Evolutionary conservation across 2,888 invertebrate species (phyloP).

Genomic region (Polydrusus tereticollis): DNA sequence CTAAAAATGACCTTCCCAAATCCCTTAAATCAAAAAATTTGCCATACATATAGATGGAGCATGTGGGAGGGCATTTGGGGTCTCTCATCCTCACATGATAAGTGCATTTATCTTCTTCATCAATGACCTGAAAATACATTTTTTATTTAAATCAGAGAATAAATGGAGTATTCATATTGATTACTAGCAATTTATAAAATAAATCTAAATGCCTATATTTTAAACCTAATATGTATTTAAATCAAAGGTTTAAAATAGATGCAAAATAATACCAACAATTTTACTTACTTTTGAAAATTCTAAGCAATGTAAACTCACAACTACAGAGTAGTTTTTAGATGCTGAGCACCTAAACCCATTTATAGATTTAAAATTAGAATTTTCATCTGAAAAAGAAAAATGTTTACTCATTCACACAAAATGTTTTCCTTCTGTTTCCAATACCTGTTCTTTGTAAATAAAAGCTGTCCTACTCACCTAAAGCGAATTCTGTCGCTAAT

Average conservation of each 20-base stretch:
- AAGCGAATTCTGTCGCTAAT: background rate
- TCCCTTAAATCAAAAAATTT: slow-evolving; percentile 41
- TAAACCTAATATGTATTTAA: no score
- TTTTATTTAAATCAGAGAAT: no score
- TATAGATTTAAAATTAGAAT: background rate
- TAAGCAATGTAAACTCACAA: background rate
- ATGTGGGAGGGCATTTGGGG: slow-evolving; percentile 21
- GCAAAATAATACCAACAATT: background rate
- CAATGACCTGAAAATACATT: no score
- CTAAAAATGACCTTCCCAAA: slow-evolving; percentile 26
- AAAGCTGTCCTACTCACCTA: no score
- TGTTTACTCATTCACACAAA: no score
- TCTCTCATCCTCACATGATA: slow-evolving; percentile 32
- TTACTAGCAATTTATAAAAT: no score
- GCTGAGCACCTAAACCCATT: background rate
- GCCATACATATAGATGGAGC: slow-evolving; percentile 23
- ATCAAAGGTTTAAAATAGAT: no score
- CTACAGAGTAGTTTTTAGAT: slow-evolving; percentile 1
- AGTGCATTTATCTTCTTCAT: slow-evolving; percentile 27
- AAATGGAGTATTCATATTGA: no score
- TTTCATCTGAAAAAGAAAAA: background rate
- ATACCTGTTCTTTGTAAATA: no score
- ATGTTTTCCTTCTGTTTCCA: no score
- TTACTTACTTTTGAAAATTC: slow-evolving; percentile 7
- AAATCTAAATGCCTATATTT: no score